A percentile compares a stretch with the other conserved stretches of the same genome.
Evolutionary conservation across 2,888 invertebrate genomes (phyloP).

Genomic region (Pycnomerus fuliginosus): DNA sequence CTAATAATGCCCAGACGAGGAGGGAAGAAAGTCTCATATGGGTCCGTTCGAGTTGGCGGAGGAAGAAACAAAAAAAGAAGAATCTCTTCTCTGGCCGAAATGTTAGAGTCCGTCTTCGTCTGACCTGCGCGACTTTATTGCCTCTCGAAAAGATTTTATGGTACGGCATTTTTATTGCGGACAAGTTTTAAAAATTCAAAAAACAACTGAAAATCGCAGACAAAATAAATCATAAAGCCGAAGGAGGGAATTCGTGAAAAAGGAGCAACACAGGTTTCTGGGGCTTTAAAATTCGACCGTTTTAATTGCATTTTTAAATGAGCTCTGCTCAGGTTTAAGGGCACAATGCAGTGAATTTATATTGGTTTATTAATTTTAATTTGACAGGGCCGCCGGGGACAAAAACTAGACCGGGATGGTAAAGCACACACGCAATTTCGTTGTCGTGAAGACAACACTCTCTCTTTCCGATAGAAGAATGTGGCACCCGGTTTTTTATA

Average conservation of each 20-base stretch:
- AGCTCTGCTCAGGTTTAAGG: slow-evolving; percentile 41
- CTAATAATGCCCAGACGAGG: neutral
- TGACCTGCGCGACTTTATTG: slow-evolving; percentile 13
- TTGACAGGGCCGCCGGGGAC: slow-evolving; percentile 29
- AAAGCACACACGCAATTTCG: slow-evolving; percentile 13
- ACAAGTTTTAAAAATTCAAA: slow-evolving; percentile 54
- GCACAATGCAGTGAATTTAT: slow-evolving; percentile 50
- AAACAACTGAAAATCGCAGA: slow-evolving; percentile 53
- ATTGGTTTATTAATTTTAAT: slow-evolving; percentile 55
- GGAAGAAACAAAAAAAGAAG: slow-evolving; percentile 6
- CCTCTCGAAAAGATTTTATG: slow-evolving; percentile 41
- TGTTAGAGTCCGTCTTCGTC: slow-evolving; percentile 22
- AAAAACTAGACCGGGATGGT: slow-evolving; percentile 13
- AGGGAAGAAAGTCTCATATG: neutral
- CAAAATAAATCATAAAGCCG: slow-evolving; percentile 53
- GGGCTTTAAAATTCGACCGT: slow-evolving; percentile 39
- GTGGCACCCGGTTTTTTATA: neutral
- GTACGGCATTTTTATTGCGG: slow-evolving; percentile 51
- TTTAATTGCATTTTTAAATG: slow-evolving; percentile 51
- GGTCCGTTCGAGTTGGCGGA: neutral
- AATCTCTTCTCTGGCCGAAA: slow-evolving; percentile 10
- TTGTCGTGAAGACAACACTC: no score
- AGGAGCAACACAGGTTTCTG: slow-evolving; percentile 10
- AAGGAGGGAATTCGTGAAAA: slow-evolving; percentile 23
- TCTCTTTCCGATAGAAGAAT: no score